Evolutionary conservation across 1,140 invertebrate genomes (phyloP).

Genomic region (Eurosta solidaginis): DNA sequence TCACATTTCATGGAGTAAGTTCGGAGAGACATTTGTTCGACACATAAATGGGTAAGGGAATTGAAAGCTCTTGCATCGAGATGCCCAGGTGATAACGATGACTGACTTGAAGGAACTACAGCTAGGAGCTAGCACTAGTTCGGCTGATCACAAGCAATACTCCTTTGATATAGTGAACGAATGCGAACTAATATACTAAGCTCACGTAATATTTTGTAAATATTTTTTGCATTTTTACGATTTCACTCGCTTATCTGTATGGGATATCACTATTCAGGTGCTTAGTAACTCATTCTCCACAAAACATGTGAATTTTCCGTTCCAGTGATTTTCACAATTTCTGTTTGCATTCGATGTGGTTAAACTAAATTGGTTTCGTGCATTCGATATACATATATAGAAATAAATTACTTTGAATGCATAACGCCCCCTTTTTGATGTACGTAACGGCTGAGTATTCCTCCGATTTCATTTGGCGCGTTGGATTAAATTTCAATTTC

Average conservation of each 20-base stretch:
- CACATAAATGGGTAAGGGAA: neutral
- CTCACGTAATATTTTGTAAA: no score
- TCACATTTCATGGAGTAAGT: no score
- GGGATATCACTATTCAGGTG: no score
- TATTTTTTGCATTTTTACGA: neutral
- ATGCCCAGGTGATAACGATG: no score
- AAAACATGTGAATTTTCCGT: neutral
- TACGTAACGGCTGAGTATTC: neutral
- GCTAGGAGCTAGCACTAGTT: no score
- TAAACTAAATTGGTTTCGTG: conserved; percentile 1
- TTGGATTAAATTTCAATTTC: conserved; percentile 17
- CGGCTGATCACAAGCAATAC: no score
- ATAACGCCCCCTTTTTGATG: neutral
- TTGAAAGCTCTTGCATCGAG: no score
- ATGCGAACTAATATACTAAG: no score
- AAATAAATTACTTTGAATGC: neutral
- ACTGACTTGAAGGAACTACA: no score
- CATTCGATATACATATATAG: neutral
- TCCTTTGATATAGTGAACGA: no score
- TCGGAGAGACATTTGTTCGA: no score
- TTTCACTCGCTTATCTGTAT: neutral
- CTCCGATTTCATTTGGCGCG: conserved; percentile 5
- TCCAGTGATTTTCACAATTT: neutral
- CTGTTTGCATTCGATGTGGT: neutral
- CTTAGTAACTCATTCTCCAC: neutral